Evolutionary conservation across 1,140 invertebrate species (phyloP).

Genomic region (Drosophila miranda): DNA sequence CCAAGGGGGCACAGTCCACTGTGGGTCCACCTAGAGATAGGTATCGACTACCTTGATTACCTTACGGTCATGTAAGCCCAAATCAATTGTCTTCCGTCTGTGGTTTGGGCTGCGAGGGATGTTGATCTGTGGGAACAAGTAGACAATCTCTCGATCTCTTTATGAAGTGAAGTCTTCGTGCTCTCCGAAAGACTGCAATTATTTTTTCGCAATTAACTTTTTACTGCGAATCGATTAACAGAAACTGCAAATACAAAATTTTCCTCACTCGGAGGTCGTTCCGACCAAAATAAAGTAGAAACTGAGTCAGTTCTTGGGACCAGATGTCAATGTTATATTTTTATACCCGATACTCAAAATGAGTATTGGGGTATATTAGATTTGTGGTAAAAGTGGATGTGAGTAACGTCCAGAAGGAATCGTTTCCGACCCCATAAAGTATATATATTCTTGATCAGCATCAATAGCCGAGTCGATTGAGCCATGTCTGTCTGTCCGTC

Average conservation of each 20-base stretch:
- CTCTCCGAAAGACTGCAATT: slow-evolving; percentile 19
- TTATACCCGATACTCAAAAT: too few species aligned
- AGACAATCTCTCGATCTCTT: too few species aligned
- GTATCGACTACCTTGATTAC: slow-evolving; percentile 21
- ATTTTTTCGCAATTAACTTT: slow-evolving; percentile 41
- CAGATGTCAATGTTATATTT: slow-evolving; percentile 32
- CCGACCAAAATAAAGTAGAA: slow-evolving; percentile 1
- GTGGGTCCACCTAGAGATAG: slow-evolving; percentile 11
- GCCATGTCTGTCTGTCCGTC: too few species aligned
- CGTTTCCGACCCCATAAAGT: too few species aligned
- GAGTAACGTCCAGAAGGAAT: too few species aligned
- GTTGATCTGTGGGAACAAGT: background rate
- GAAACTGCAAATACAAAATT: slow-evolving; percentile 31
- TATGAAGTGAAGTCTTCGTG: too few species aligned
- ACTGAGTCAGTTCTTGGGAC: slow-evolving; percentile 46
- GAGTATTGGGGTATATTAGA: too few species aligned
- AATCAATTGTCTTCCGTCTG: slow-evolving; percentile 13
- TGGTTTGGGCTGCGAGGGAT: background rate
- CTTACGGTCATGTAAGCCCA: slow-evolving; percentile 10
- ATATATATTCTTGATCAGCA: too few species aligned
- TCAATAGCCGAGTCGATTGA: too few species aligned
- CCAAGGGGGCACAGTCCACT: slow-evolving; percentile 22
- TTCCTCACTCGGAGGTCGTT: slow-evolving; percentile 15
- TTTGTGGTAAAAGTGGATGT: too few species aligned
- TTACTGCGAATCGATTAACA: slow-evolving; percentile 8